Base-by-base conservation (phyloP, 2,113 vertebrate genomes). In the Gracilinanus agilis region DNA sequence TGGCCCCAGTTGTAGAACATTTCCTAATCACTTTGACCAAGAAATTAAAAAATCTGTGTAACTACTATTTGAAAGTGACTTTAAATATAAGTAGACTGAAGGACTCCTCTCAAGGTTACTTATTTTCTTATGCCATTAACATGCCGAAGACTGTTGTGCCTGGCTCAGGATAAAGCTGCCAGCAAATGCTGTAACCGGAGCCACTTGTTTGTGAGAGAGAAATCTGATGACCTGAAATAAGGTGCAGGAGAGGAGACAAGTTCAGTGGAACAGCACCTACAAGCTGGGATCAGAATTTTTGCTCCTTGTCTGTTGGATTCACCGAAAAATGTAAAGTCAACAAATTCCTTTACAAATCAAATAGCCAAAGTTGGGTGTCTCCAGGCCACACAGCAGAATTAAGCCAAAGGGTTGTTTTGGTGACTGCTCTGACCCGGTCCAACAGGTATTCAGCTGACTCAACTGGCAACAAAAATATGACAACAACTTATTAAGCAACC, bases 381-480 rank as follows among this genome's bases (percentile, higher is more conserved):
- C 54, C 54, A 49, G 92, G 55, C 34, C 44, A 34, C 54, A 54
- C 40, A 40, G 10, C 58, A 92, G 90, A 89, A 92, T 44, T 34
- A 40, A 5, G 40, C 9, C 53, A 92, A 89, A 91, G 29, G n/a
- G 61, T n/a, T 89, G 55, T 55, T 95, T 90, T 92, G 21, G 56
- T 29, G 44, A 56, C 16, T 49, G 44, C 2, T 94, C 13, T 4
- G 11, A 6, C 27, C 24, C 54, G 53, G 34, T 53, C 21, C 89
- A 27, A 92, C 90, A 54, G 34, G 44, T 58, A n/a, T 49, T 55
- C 55, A 92, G 92, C 13, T 89, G 55, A 92, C 40, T 40, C 29
- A 44, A 13, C 61, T 49, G 9, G 24, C 89, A 94, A 96, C 49
- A 90, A 96, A 96, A 92, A 61, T 40, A 61, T 91, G 34, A 88